A percentile compares a stretch with the other conserved stretches of the same genome.
phyloP scores from a whole-genome alignment of 2,113 vertebrate species.

The Trichomycterus rosablanca region DNA sequence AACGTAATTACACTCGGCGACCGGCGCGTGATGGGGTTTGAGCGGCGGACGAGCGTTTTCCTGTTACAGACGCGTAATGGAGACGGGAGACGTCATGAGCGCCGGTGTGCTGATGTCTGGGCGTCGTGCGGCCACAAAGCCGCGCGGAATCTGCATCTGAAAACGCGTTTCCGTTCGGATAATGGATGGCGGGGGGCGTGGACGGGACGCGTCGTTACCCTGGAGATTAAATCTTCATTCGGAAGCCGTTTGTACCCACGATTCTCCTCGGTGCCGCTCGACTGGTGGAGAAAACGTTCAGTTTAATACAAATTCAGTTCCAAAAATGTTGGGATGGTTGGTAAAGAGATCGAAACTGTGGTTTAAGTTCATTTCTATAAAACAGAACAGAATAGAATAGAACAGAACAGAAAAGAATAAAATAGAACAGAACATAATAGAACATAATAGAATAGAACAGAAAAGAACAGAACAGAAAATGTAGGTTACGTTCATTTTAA shows the following conservation, averaged over 20 bases:
- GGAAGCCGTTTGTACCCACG: constrained; percentile 5
- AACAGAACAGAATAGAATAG: no score
- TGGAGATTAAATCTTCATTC: constrained; percentile 20
- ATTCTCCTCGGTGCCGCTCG: not conserved
- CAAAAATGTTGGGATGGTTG: no score
- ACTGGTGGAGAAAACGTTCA: no score
- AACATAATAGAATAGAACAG: no score
- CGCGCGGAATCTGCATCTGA: constrained; percentile 16
- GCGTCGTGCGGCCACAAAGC: constrained; percentile 16
- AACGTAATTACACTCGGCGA: constrained; percentile 53
- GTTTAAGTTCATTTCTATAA: no score
- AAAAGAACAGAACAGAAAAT: no score
- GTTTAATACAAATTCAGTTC: no score
- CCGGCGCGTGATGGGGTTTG: constrained; percentile 11
- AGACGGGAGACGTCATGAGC: constrained; percentile 7
- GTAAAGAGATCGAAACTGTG: no score
- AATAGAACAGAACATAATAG: no score
- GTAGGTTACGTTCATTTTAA: no score
- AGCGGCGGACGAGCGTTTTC: not conserved
- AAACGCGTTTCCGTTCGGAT: constrained; percentile 28
- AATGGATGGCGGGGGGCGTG: not conserved
- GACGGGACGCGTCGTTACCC: constrained; percentile 17
- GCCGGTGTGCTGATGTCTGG: constrained; percentile 36
- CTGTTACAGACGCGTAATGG: not conserved
- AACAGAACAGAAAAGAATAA: no score